phyloP scores from a whole-genome alignment of 92 coral and sea anemone species.

The Palythoa grandis region DNA sequence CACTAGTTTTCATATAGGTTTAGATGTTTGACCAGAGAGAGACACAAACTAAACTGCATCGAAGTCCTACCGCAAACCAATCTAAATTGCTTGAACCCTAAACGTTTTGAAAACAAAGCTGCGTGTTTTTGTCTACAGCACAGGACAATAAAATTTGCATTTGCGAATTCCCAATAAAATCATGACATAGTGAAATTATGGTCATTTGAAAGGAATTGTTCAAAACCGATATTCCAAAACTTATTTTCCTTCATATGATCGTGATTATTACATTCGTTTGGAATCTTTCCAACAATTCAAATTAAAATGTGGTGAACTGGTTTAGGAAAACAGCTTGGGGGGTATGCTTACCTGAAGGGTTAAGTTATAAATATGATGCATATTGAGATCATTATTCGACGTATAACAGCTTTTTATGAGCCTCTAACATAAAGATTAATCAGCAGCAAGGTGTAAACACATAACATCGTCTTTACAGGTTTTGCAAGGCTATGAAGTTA shows the following conservation, averaged over 20 bases:
- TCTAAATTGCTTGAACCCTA: background rate
- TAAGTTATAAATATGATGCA: background rate
- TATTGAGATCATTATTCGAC: background rate
- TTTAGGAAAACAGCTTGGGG: background rate
- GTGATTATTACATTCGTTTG: background rate
- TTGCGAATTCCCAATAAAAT: background rate
- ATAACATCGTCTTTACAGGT: background rate
- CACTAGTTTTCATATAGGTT: background rate
- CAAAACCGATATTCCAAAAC: background rate
- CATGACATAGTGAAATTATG: no score
- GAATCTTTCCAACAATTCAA: background rate
- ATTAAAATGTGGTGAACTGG: slow-evolving; percentile 1
- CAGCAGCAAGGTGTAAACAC: background rate
- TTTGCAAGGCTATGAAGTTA: background rate
- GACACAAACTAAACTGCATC: background rate
- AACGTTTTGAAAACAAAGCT: slow-evolving; percentile 26
- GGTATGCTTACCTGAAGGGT: background rate
- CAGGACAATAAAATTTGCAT: background rate
- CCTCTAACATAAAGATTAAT: background rate
- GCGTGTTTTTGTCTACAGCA: background rate
- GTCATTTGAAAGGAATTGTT: background rate
- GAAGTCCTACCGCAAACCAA: slow-evolving; percentile 4
- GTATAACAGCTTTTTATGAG: background rate
- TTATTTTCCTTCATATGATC: background rate
- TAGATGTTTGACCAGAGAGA: background rate